Conservation (phyloP, 2,113 vertebrate genomes). For the Mohoua ochrocephala region DNA sequence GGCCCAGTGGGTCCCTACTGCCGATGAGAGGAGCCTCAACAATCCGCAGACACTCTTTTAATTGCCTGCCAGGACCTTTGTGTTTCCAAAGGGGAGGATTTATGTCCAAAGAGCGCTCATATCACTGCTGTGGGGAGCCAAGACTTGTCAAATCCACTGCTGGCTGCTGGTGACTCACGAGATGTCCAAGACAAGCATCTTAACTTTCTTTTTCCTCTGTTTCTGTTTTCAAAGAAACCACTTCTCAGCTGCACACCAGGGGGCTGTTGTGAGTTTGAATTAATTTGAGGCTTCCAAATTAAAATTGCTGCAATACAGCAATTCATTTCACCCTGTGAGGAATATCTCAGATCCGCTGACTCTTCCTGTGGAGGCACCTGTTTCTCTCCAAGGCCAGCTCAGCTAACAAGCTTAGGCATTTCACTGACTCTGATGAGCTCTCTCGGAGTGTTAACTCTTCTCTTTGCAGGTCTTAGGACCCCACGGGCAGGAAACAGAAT, state of each 20-base stretch:
- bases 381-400: neutral
- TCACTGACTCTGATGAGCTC: neutral
- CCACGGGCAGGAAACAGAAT: neutral
- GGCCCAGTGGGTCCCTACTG: neutral
- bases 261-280: constrained; percentile 49
- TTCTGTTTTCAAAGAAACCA: constrained; percentile 38
- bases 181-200: constrained; percentile 7
- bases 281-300: constrained; percentile 60
- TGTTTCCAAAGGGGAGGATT: neutral
- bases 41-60: neutral
- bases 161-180: neutral
- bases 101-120: neutral
- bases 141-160: neutral
- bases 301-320: constrained; percentile 56
- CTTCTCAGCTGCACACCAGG: constrained; percentile 3
- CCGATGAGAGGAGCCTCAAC: neutral
- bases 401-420: neutral
- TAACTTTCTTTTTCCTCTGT: constrained; percentile 19
- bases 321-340: constrained; percentile 56
- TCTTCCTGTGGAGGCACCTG: constrained; percentile 51
- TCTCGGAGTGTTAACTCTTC: neutral
- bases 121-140: neutral
- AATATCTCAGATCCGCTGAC: constrained; percentile 44
- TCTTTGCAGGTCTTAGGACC: neutral
- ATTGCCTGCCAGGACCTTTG: neutral